These are phyloP conservation scores for Nyctibius bracteatus DNA, from an alignment of 2,113 vertebrate species.

Conservation along the genomic window DNA sequence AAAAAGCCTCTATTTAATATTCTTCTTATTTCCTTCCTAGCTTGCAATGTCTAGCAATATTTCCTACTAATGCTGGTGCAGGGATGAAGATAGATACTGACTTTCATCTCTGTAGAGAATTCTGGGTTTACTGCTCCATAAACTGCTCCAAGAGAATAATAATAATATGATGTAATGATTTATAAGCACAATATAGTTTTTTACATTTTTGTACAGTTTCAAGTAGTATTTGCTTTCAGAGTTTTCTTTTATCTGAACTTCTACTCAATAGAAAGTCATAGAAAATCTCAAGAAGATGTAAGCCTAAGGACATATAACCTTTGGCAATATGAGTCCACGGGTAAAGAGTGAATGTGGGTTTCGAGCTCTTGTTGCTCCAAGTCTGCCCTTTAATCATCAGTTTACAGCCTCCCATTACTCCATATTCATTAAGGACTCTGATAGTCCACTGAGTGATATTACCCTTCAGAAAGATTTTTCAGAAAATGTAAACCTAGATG, in stretches of 20 bases:
- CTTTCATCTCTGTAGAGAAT: conserved; percentile 29
- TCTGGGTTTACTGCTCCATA: conserved; percentile 52
- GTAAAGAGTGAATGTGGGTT: not conserved
- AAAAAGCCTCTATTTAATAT: conserved; percentile 36
- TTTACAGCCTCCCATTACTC: not conserved
- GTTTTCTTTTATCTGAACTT: conserved; percentile 38
- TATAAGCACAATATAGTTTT: conserved; percentile 40
- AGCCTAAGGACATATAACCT: not conserved
- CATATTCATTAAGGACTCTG: not conserved
- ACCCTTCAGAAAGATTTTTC: not conserved
- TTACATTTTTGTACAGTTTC: conserved; percentile 40
- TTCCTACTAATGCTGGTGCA: conserved; percentile 29
- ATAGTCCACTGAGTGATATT: not conserved
- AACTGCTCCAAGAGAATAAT: conserved; percentile 59
- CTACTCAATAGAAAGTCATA: not conserved
- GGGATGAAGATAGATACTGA: conserved; percentile 32
- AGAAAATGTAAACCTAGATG: not conserved
- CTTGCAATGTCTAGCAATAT: conserved; percentile 1
- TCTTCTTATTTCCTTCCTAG: conserved; percentile 16
- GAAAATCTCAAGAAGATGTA: not conserved
- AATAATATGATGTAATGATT: conserved; percentile 47
- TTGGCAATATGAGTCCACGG: not conserved
- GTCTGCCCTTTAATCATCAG: not conserved
- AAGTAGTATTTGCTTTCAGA: conserved; percentile 44
- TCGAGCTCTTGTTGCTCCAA: not conserved